Evolutionary conservation across 2,113 vertebrate species (phyloP), one percentile per base, ranked within the genome.

Genomic region (Podarcis raffonei): DNA sequence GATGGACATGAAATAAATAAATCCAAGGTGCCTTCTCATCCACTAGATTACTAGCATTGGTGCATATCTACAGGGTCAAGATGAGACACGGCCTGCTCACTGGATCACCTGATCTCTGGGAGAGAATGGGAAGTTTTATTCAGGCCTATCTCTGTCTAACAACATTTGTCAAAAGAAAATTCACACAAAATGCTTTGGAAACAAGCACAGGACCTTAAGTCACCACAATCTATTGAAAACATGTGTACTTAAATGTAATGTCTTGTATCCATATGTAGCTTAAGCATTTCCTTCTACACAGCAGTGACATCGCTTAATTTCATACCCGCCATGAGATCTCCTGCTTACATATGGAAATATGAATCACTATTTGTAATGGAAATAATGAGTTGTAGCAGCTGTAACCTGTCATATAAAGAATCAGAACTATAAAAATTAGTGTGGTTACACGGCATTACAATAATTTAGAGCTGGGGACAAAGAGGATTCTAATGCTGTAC

Each of bases 331-430:
- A 91, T 92, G 94, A 93, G 88, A 93, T 94, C 90, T 94, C 76
- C 69, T 80, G 62, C 94, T 53, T 68, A 83, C 86, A 91, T 87
- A 79, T 68, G 89, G 93, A 96, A 97, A 95, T 92, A 95, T 83
- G 92, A 97, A 96, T 94, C 84, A 88, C 59, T 93, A 1, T 95
- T 96, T 93, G 95, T 85, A 94, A 89, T 95, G 93, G 96, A 97
- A 97, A 96, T 87, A 95, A 95, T 62, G 82, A 94, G 87, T 93
- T 13, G 12, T 71, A 88, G 89, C 91, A 94, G 89, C 93, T 95
- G 76, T 91, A 95, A 92, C 76, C 93, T 94, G 86, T 90, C 86
- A 92, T 87, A 88, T 92, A 87, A 88, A 93, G 85, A 37, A 92
- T 89, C 79, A 82, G 87, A 92, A 25, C 66, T 78, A 86, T 87